A percentile compares a stretch with the other conserved stretches of the same genome.
These are phyloP conservation scores for Amiota minor DNA, from an alignment of 2,888 invertebrate species.

Conservation along the genomic window DNA sequence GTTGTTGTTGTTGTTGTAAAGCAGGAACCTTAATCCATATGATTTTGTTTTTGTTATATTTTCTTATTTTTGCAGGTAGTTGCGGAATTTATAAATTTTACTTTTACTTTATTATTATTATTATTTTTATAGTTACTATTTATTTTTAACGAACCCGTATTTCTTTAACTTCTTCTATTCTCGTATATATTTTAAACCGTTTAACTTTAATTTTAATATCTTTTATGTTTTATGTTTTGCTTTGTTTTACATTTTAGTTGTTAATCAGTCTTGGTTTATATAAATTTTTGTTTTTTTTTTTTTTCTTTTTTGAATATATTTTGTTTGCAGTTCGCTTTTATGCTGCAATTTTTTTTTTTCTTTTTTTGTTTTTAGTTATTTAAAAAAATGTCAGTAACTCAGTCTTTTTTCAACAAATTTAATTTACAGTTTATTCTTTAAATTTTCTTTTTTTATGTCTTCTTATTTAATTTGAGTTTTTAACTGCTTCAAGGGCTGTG, in stretches of 20 bases:
- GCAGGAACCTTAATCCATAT: slow-evolving; percentile 72
- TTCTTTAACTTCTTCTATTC: slow-evolving; percentile 30
- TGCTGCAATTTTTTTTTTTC: slow-evolving; percentile 45
- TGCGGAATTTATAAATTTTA: slow-evolving; percentile 17
- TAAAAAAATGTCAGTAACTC: slow-evolving; percentile 37
- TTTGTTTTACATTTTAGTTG: slow-evolving; percentile 45
- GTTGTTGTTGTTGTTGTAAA: slow-evolving; percentile 36
- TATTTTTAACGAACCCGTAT: slow-evolving; percentile 38
- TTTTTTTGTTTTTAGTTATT: slow-evolving; percentile 26
- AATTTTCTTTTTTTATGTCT: slow-evolving; percentile 36
- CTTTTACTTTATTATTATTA: slow-evolving; percentile 2
- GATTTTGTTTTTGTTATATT: slow-evolving; percentile 35
- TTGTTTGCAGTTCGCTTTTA: too few species aligned
- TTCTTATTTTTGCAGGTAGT: slow-evolving; percentile 25
- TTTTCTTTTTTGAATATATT: too few species aligned
- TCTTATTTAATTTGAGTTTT: slow-evolving; percentile 31
- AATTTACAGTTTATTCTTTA: slow-evolving; percentile 45
- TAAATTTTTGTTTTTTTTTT: slow-evolving; percentile 12
- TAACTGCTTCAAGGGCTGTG: slow-evolving; percentile 22
- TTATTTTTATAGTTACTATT: slow-evolving; percentile 14
- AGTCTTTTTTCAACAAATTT: slow-evolving; percentile 51
- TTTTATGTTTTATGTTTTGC: slow-evolving; percentile 35
- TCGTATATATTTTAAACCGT: slow-evolving; percentile 40
- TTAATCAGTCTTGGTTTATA: slow-evolving; percentile 64
- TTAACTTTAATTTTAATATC: slow-evolving; percentile 13